Evolutionary conservation across 2,113 vertebrate species (phyloP), one percentile per base, ranked within the genome.

Genomic region (Datnioides undecimradiatus): DNA sequence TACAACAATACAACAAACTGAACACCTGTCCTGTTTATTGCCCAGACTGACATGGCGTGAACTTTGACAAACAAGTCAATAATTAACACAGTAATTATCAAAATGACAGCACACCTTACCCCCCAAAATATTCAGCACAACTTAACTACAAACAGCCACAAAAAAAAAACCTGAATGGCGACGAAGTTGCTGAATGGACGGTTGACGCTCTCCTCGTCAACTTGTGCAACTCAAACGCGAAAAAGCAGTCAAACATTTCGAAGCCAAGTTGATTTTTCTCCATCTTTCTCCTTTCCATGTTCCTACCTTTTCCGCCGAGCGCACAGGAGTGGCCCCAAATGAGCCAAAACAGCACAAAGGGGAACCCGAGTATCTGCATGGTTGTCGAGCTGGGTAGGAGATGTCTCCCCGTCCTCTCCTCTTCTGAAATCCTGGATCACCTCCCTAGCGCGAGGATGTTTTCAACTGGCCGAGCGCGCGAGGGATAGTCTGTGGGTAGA

Each of bases 241-340:
- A 29, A 60, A 58, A 76, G 49, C 57, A 17, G n/a, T 4, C 21
- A 68, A 48, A 77, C 48, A 66, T 45, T 60, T 49, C 27, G 21
- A 46, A 59, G 29, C 8, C 48, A n/a, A 76, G 43, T 68, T 49
- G 0, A 11, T 40, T 43, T 34, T 34, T 16, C 6, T 10, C 1
- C 7, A 0, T 62, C 1, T 21, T 46, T 48, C 17, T 46, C 21
- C 17, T 71, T 41, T 8, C 58, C 17, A 0, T 36, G 23, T 36
- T 63, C 92, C 69, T 93, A 95, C 94, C 94, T 94, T 94, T 95
- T 84, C 93, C 92, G 25, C 83, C 88, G 66, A 89, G 33, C 43
- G 88, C 82, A 70, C 85, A 83, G 83, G 82, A 86, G 71, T 82
- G 87, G 74, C 86, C 88, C 78, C 72, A 90, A 27, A 92, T 6